A percentile compares a stretch with the other conserved stretches of the same genome.
Evolutionary conservation across 2,797 vertebrate species (phyloP).

Genomic region (Gallinago solitaria): DNA sequence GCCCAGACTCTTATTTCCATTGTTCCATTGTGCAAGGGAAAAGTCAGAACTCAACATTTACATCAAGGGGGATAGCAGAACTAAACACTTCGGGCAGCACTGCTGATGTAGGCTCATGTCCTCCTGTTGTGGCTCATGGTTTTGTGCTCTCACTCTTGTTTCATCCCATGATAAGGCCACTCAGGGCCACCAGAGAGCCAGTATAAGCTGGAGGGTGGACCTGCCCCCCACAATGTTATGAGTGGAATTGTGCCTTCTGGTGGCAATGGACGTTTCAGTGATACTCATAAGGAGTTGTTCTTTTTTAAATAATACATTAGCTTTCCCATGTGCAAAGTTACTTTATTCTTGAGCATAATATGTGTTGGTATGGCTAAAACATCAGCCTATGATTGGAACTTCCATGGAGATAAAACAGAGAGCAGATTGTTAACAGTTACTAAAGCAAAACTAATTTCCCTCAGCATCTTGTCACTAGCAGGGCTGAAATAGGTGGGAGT

Average conservation of each 20-base stretch:
- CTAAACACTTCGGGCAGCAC: neutral
- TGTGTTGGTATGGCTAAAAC: neutral
- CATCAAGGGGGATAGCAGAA: neutral
- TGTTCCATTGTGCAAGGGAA: neutral
- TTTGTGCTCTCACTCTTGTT: neutral
- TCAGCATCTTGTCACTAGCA: neutral
- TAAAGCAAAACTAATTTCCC: neutral
- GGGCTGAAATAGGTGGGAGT: neutral
- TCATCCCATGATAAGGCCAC: accelerated
- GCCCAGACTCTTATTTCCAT: neutral
- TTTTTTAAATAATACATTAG: neutral
- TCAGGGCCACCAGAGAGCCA: neutral
- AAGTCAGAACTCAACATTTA: neutral
- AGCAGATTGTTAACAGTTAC: neutral
- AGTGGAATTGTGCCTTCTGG: neutral
- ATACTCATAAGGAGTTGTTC: neutral
- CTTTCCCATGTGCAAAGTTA: neutral
- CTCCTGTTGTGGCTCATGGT: neutral
- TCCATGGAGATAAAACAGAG: neutral
- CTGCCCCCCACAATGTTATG: neutral
- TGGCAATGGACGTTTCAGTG: neutral
- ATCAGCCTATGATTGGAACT: neutral
- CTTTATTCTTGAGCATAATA: neutral
- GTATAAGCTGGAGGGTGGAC: neutral
- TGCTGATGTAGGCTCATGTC: neutral